Base-by-base conservation (phyloP, 2,113 vertebrate genomes). In the Cyprinodon tularosa region DNA sequence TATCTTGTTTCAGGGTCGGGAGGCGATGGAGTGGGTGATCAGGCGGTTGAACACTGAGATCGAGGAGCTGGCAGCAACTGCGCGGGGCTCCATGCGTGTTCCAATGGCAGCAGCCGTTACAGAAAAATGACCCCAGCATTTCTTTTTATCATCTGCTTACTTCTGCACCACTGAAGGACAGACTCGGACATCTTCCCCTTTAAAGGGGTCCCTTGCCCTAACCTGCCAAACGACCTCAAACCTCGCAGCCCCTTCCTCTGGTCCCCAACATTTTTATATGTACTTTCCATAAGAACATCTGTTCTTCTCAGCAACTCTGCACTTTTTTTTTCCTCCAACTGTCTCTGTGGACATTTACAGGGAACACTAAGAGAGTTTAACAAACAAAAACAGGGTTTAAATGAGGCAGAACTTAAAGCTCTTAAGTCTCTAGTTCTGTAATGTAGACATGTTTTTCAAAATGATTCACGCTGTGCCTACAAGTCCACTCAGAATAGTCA, bases 1-100 rank as follows among this genome's bases (percentile, higher is more conserved):
- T 29, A 0, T 82, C 6, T 29, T 71, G 50, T 72, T 3, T 39
- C 84, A 99, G 98, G 98, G 98, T 40, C 96, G 98, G 17, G 98
- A 99, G 91, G 98, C 98, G 0, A 91, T 99, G 96, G 98, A 99
- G 74, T 99, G 98, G 98, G 98, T 99, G 44, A 99, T 99, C 82
- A 93, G 94, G 12, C 94, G 95, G 70, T 83, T 99, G 66, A 99
- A 99, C 72, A 91, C 95, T 0, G 98, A 99, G 90, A 95, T 99
- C 14, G 98, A 97, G 77, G 98, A 98, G 82, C 77, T 99, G 9
- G 75, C 97, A 0, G 95, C 96, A 4, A 97, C 96, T 0, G 97
- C 98, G 5, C 93, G 97, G 77, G 95, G 96, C 71, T 95, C 94
- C 48, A 95, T 98, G 60, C 92, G 96, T 71, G 95, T 91, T 1